Percentiles rank a stretch among this genome's conserved stretches.
phyloP scores from a whole-genome alignment of 2,888 invertebrate species.

The Pasiphila rectangulata region DNA sequence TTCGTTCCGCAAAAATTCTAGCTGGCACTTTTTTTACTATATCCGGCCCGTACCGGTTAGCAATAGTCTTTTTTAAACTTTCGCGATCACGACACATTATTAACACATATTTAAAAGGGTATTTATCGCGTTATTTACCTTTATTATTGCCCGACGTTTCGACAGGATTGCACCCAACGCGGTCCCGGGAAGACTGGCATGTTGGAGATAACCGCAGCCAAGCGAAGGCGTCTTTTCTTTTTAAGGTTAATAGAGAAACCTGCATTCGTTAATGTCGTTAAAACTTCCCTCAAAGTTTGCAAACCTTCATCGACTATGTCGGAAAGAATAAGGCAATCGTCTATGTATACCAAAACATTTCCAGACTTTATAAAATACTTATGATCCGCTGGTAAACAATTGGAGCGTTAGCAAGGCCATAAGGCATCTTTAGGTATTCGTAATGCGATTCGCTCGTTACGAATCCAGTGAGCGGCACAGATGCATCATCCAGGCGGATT shows the following conservation, averaged over 20 bases:
- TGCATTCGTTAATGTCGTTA: slow-evolving; percentile 7
- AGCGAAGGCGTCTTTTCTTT: no score
- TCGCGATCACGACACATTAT: no score
- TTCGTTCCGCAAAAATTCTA: no score
- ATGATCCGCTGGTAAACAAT: slow-evolving; percentile 27
- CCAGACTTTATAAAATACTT: slow-evolving; percentile 8
- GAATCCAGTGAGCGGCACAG: slow-evolving; percentile 25
- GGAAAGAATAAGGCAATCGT: slow-evolving; percentile 17
- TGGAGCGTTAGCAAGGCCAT: slow-evolving; percentile 6
- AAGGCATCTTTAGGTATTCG: slow-evolving; percentile 15
- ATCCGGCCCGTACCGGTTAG: no score
- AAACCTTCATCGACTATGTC: neutral
- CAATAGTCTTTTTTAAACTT: no score
- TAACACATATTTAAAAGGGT: no score
- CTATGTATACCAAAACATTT: slow-evolving; percentile 20
- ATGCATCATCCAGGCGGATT: slow-evolving; percentile 21
- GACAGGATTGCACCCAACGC: no score
- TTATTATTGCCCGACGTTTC: no score
- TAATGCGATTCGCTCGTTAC: slow-evolving; percentile 7
- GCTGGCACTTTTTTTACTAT: no score
- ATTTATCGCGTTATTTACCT: no score
- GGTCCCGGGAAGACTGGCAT: no score
- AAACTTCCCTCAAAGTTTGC: neutral
- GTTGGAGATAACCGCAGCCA: no score
- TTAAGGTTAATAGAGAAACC: slow-evolving; percentile 34